A percentile compares a stretch with the other conserved stretches of the same genome.
Evolutionary conservation across 2,113 vertebrate genomes (phyloP).

Genomic region (Saguinus imperator): DNA sequence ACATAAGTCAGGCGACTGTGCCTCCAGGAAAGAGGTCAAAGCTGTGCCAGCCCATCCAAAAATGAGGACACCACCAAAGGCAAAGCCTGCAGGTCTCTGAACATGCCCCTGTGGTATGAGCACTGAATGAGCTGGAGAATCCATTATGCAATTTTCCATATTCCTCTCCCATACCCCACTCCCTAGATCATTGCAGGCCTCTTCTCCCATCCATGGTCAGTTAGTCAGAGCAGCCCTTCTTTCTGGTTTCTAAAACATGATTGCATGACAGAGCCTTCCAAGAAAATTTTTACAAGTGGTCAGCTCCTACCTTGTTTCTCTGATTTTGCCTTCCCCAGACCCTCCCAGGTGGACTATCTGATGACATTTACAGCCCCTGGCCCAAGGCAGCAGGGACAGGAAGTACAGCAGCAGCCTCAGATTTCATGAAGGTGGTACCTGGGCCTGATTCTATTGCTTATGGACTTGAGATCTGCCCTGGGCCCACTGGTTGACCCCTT

Average conservation of each 20-base stretch:
- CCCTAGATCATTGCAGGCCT: not conserved
- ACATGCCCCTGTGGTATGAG: not conserved
- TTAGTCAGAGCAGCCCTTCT: not conserved
- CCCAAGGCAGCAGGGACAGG: not conserved
- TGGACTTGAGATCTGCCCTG: not conserved
- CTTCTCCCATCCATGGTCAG: not conserved
- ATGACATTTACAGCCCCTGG: not conserved
- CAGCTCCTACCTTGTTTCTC: not conserved
- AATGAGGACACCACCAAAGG: not conserved
- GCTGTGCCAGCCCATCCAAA: not conserved
- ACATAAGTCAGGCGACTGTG: not conserved
- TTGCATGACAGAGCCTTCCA: not conserved
- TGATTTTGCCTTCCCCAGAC: not conserved
- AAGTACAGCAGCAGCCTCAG: not conserved
- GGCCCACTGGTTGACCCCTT: not conserved
- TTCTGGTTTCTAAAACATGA: not conserved
- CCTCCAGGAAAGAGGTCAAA: not conserved
- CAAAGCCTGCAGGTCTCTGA: not conserved
- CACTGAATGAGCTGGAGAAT: not conserved
- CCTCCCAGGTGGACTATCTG: not conserved
- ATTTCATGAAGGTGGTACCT: not conserved
- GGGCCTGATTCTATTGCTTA: not conserved
- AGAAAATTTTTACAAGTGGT: not conserved
- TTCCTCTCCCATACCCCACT: not conserved
- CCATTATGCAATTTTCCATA: not conserved